Percentiles rank a stretch among this genome's conserved stretches.
Evolutionary conservation across 1,140 invertebrate genomes (phyloP).

Genomic region (Dinoponera quadriceps): DNA sequence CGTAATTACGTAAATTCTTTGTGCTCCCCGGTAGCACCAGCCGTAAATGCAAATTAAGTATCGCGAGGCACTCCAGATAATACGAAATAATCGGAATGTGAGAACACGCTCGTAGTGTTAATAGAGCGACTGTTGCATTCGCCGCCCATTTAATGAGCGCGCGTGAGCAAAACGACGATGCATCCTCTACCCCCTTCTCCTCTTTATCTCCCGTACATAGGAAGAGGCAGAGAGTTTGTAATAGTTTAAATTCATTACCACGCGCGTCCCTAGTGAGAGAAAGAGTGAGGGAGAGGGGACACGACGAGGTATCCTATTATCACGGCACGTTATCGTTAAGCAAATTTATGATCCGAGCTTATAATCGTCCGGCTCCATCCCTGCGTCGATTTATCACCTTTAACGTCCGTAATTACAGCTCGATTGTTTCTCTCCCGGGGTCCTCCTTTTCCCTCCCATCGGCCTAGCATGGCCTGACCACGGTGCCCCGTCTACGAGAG

Average conservation of each 20-base stretch:
- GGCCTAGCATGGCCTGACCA: neutral
- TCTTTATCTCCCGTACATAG: neutral
- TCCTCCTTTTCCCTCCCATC: neutral
- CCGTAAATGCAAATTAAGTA: conserved; percentile 16
- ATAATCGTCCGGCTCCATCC: conserved; percentile 65
- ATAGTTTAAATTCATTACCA: conserved; percentile 60
- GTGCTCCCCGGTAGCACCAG: neutral
- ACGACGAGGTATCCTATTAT: conserved; percentile 62
- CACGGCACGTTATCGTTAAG: conserved; percentile 65
- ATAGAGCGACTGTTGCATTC: conserved; percentile 37
- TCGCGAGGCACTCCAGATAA: conserved; percentile 23
- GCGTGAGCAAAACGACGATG: conserved; percentile 22
- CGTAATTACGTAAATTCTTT: neutral
- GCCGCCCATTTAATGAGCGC: conserved; percentile 21
- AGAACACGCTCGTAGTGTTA: conserved; percentile 33
- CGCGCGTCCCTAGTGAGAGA: neutral
- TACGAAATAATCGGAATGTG: conserved; percentile 10
- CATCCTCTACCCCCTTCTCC: neutral
- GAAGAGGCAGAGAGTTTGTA: conserved; percentile 19
- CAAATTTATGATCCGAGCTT: conserved; percentile 70
- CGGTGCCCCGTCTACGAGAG: conserved; percentile 7
- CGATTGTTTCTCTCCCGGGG: conserved; percentile 64
- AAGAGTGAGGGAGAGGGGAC: conserved; percentile 1
- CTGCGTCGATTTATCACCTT: conserved; percentile 72
- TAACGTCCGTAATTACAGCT: conserved; percentile 71